Base-by-base conservation (phyloP, 1,140 invertebrate species). In the Drosophila repleta region DNA sequence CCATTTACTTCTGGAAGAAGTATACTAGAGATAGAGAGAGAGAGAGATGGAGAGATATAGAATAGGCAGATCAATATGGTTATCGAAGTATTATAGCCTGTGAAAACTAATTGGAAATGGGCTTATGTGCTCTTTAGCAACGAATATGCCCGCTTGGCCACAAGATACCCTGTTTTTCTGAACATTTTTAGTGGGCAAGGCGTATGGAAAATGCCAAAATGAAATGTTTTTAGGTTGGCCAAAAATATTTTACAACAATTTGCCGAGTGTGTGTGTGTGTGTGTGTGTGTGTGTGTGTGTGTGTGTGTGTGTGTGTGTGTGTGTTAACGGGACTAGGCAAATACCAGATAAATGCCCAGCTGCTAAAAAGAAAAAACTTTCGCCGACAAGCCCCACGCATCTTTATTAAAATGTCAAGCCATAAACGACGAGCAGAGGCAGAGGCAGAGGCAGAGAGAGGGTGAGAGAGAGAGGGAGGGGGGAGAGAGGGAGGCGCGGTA, bases 341-440 rank as follows among this genome's bases (percentile, higher is more conserved):
- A 75, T 68, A 60, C 51, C 74, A 67, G 60, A 62, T 45, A 72
- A 75, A 82, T 78, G 76, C 57, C 79, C 18, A 45, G 39, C 39
- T 15, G 4, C 32, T 15, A 5, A 41, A 48, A 15, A 49, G 7
- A 21, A 61, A 48, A 20, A 41, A 41, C 17, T 26, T 10, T 2
- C 21, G 24, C 43, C 43, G 35, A 45, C 46, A n/a, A 32, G 58
- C 10, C 39, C 17, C 45, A 17, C 57, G 57, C 29, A 61, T 69
- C 82, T 85, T 85, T 82, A 85, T 87, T 87, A 87, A 85, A 87
- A 87, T 85, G 82, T 85, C 82, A 87, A 82, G 64, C 60, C 70
- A 87, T 78, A 75, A 73, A 70, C 7, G 26, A 13, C 20, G 35
- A 51, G 32, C 11, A 17, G 52, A 13, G 3, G 4, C 1, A 18